These are phyloP conservation scores for Lycorma delicatula DNA, from an alignment of 1,140 invertebrate genomes.

Conservation along the genomic window DNA sequence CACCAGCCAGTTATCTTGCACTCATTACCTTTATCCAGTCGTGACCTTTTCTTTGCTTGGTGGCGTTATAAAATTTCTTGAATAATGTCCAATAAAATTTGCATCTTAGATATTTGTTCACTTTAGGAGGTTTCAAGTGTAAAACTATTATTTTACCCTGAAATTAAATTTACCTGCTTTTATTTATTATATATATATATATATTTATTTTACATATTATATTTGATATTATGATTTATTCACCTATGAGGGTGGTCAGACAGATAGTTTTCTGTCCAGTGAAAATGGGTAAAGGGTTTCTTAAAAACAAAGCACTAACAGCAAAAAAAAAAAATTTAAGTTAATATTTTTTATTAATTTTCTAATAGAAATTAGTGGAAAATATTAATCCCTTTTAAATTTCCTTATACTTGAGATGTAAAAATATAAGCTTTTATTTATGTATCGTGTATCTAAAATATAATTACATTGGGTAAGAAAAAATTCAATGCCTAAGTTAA, in stretches of 20 bases:
- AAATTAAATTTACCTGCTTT: slow-evolving; percentile 18
- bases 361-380: too few species aligned
- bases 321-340: too few species aligned
- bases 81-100: slow-evolving; percentile 29
- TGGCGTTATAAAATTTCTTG: slow-evolving; percentile 61
- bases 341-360: too few species aligned
- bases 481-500: too few species aligned
- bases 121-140: slow-evolving; percentile 19
- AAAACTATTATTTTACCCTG: slow-evolving; percentile 20
- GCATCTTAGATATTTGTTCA: slow-evolving; percentile 16
- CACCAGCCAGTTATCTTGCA: slow-evolving; percentile 21
- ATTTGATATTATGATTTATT: slow-evolving; percentile 3
- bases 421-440: too few species aligned
- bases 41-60: slow-evolving; percentile 53
- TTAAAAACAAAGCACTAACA: too few species aligned
- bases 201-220: not conserved
- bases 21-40: slow-evolving; percentile 26
- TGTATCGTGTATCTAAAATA: too few species aligned
- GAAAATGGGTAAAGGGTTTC: too few species aligned
- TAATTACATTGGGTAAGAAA: too few species aligned
- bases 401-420: too few species aligned
- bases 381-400: too few species aligned
- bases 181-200: slow-evolving; percentile 6
- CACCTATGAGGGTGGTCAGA: slow-evolving; percentile 15
- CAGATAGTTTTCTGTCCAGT: not conserved